Base-by-base conservation (phyloP, 1,140 invertebrate genomes). In the Portunus trituberculatus region DNA sequence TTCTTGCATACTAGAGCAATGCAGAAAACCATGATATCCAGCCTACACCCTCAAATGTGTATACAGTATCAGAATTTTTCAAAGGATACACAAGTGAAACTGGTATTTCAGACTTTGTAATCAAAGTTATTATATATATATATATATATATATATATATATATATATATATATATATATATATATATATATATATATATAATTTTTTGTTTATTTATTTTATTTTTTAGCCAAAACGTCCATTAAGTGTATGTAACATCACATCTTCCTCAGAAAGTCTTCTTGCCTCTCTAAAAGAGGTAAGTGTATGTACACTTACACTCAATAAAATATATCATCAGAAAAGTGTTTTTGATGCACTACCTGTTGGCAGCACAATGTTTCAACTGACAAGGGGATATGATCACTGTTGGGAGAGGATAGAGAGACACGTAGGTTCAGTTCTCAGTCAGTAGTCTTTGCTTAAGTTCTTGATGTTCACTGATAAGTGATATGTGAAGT, bases 291-390 rank as follows among this genome's bases (percentile, higher is more conserved):
- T 82, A 92, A 82, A 82, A 45, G 67, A 92, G 91, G 59, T 82
- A 82, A 82, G 29, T 95, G 94, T 95, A 92, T 82, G 90, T 95
- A 95, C 76, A 91, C 90, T 92, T 95, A 90, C 89, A 87, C 82
- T 92, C 94, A 95, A 87, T 95, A 95, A 95, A 95, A 91, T 95
- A 67, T 95, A 95, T 95, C 94, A 95, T 91, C 88, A 91, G 45
- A 45, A 31, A 28, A 92, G 28, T 52, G 25, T 52, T 93, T 83
- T 59, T 39, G 39, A 39, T 39, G 1, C 39, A 39, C 39, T 39
- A 39, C 6, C 1, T 39, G 6, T 39, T 39, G 39, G 1, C 1
- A 39, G 39, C 39, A 39, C 39, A 39, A 6, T 39, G n/a, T 39
- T 39, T 39, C 6, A 6, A 39, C 39, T 39, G 39, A 6, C 1